Base-by-base conservation (phyloP, 2,113 vertebrate genomes). In the Caloenas nicobarica region DNA sequence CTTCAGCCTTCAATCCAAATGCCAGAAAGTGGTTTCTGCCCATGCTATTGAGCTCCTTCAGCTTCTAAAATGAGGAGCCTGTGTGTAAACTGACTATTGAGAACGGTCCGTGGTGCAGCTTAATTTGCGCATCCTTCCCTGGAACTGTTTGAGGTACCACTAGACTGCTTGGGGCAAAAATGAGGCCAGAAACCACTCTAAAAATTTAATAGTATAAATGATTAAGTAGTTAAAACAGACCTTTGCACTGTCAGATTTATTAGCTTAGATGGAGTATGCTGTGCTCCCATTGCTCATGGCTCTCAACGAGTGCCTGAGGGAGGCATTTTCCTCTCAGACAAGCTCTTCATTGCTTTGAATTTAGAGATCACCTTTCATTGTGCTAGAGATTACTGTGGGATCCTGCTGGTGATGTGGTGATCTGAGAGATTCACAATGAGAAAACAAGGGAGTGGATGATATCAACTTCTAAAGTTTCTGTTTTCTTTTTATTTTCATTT, bases 191-290 rank as follows among this genome's bases (percentile, higher is more conserved):
- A 89, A 57, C 51, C 86, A 72, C 85, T 24, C 89, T 81, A 65
- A 92, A 95, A 84, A 79, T 71, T n/a, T 28, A 87, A 57, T 80
- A 68, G 88, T 64, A 16, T 31, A 56, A 81, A 58, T 71, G 33
- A 76, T 84, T 68, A 81, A 91, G 48, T 76, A 56, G 38, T 93
- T 79, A 72, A 84, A 93, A 0, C 80, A 84, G 69, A 33, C 44
- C 78, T 87, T 85, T 64, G 81, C 81, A 26, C 65, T 40, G 13
- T n/a, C n/a, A 44, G 77, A 64, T 93, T 92, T 92, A 29, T 81
- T 89, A 68, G 81, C 53, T 93, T 81, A 36, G 86, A 31, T 53
- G 86, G 89, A 38, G 77, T 36, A 7, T 31, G 88, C 60, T 22
- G 24, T 40, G 26, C 54, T 92, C 14, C 36, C 42, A 2, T 36